Conservation (phyloP, 2,888 invertebrate genomes). For the Caenorhabditis imperialis region DNA sequence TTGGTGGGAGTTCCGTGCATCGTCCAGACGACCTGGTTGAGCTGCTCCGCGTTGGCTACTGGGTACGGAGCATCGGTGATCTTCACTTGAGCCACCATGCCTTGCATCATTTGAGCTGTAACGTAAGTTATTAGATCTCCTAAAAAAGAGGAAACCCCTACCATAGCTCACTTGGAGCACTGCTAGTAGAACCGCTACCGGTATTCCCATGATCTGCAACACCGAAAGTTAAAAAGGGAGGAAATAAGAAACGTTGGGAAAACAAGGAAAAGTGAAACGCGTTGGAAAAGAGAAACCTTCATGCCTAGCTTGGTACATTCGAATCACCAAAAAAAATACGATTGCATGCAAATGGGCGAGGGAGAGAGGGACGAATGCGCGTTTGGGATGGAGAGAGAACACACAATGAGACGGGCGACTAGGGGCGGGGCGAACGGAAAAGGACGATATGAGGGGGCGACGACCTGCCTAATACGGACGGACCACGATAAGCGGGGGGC, state of each 20-base stretch:
- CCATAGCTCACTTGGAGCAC: conserved; percentile 27
- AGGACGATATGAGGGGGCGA: conserved; percentile 19
- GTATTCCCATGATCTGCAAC: conserved; percentile 54
- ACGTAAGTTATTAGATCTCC: neutral
- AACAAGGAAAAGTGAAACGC: conserved; percentile 13
- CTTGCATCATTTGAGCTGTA: conserved; percentile 55
- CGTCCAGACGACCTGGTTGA: conserved; percentile 75
- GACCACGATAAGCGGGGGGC: conserved; percentile 42
- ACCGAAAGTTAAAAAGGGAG: conserved; percentile 1
- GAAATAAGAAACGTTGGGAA: neutral
- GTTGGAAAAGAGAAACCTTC: conserved; percentile 42
- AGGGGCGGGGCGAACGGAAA: conserved; percentile 44
- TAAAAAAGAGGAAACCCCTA: conserved; percentile 1
- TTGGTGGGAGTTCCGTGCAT: conserved; percentile 72
- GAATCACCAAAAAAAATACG: conserved; percentile 32
- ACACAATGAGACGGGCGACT: conserved; percentile 48
- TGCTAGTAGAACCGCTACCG: conserved; percentile 23
- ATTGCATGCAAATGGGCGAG: conserved; percentile 51
- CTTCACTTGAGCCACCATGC: conserved; percentile 71
- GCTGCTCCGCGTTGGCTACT: conserved; percentile 74
- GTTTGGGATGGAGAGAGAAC: conserved; percentile 39
- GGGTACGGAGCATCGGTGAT: conserved; percentile 75
- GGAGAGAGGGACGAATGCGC: conserved; percentile 43
- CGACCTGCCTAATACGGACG: conserved; percentile 31
- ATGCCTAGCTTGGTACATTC: conserved; percentile 43